Conservation (phyloP, 1,140 invertebrate genomes). For the Macrosteles quadrilineatus region DNA sequence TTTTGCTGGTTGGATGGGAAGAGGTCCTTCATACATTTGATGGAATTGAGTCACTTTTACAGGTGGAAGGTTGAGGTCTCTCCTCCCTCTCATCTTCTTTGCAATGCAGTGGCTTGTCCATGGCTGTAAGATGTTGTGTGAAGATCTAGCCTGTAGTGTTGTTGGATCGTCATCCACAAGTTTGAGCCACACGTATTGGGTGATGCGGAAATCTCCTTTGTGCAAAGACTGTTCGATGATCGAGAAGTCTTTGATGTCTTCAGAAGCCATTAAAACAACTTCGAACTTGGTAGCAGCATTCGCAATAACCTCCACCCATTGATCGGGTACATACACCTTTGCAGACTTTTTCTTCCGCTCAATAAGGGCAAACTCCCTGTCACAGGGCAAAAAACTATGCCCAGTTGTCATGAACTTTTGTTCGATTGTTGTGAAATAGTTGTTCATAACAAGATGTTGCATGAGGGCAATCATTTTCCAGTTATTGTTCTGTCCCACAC, state of each 20-base stretch:
- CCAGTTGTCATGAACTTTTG: conserved; percentile 33
- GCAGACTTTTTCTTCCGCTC: conserved; percentile 33
- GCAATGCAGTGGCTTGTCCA: conserved; percentile 10
- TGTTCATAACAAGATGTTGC: conserved; percentile 18
- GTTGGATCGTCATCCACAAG: not conserved
- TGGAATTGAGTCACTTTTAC: not conserved
- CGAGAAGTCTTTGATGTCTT: conserved; percentile 1
- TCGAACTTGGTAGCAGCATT: not conserved
- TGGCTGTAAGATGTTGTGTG: conserved; percentile 2
- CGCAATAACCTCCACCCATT: not conserved
- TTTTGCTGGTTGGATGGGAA: conserved; percentile 1
- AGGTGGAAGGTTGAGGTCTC: not conserved
- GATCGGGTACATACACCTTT: not conserved
- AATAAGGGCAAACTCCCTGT: too few relatives aligned
- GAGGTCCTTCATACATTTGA: not conserved
- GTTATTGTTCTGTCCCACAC: conserved; percentile 40
- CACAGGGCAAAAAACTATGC: conserved; percentile 35
- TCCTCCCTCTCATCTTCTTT: conserved; percentile 3
- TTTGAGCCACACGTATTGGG: not conserved
- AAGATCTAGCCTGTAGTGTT: not conserved
- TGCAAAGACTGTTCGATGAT: not conserved
- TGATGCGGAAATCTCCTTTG: not conserved
- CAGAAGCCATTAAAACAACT: not conserved
- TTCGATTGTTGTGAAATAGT: conserved; percentile 32
- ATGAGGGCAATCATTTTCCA: conserved; percentile 32